Evolutionary conservation across 2,113 vertebrate species (phyloP), one percentile per base, ranked within the genome.

Genomic region (Pipa parva): DNA sequence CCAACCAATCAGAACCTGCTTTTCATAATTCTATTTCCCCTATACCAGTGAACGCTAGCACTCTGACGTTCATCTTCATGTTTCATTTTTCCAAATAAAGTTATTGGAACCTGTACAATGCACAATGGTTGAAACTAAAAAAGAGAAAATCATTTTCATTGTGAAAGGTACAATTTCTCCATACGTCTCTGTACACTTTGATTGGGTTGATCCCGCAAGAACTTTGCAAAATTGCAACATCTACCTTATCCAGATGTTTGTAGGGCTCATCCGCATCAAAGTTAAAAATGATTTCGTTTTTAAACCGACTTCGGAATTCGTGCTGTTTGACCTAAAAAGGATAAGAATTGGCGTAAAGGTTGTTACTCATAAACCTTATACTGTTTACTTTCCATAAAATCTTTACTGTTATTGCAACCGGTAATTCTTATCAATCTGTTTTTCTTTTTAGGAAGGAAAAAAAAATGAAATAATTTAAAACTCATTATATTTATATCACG

Each of bases 281-380:
- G 63, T 75, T 81, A 81, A 85, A 87, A 78, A 86, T 80, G 73
- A 87, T 79, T 87, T 88, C 81, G 73, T 80, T 84, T 81, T 74
- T 82, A 84, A 88, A 85, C 78, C 80, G 85, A 78, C 89, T 90
- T 88, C 81, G 78, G 80, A 87, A 86, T 63, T 86, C 81, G 80
- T 77, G 76, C 76, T 85, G 83, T 76, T 89, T 84, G 78, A 89
- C 79, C 78, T 82, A 75, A 87, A 86, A 7, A 31, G 11, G 4
- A 51, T 7, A 58, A 48, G 48, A 26, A 36, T 27, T 17, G 26
- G 5, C 15, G 37, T 13, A 25, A 3, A 6, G 4, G 20, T 10
- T 27, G 17, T 22, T 37, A 80, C 72, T 71, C 71, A 49, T 3
- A 4, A 66, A 77, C 68, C 68, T 26, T 28, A 50, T 45, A 63